Evolutionary conservation across 2,888 invertebrate species (phyloP).

Genomic region (Panopea generosa): DNA sequence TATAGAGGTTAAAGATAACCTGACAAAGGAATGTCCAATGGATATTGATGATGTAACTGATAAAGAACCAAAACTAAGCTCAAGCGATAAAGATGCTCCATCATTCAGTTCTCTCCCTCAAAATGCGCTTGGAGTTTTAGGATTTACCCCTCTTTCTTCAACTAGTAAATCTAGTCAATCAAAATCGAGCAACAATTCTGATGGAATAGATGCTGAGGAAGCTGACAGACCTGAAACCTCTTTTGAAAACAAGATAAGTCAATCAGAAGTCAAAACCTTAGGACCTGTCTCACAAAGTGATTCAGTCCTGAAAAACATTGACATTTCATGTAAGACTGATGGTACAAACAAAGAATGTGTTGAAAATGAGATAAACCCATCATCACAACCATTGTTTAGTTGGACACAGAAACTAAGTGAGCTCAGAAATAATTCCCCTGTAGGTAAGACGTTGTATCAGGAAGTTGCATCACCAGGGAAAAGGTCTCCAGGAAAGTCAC

Average conservation of each 20-base stretch:
- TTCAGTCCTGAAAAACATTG: too few species aligned
- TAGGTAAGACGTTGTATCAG: conserved; percentile 39
- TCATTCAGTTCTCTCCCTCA: conserved; percentile 45
- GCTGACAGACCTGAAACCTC: neutral
- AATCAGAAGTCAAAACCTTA: neutral
- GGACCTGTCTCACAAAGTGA: neutral
- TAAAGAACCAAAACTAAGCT: neutral
- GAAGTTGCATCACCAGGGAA: conserved; percentile 42
- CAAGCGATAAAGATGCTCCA: neutral
- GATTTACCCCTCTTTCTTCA: conserved; percentile 33
- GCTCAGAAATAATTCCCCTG: conserved; percentile 32
- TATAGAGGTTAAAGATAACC: too few species aligned
- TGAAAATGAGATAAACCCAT: neutral
- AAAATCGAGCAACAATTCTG: conserved; percentile 14
- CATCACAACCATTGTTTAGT: conserved; percentile 51
- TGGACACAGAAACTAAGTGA: conserved; percentile 57
- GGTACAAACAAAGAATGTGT: too few species aligned
- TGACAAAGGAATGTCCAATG: conserved; percentile 18
- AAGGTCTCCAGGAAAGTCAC: conserved; percentile 60
- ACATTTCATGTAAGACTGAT: too few species aligned
- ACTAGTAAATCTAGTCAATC: conserved; percentile 24
- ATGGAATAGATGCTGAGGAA: neutral
- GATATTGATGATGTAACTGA: neutral
- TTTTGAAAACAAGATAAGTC: neutral
- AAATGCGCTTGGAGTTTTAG: conserved; percentile 49